These are phyloP conservation scores for Gymnorhina tibicen DNA, from an alignment of 2,113 vertebrate species.

Conservation along the genomic window DNA sequence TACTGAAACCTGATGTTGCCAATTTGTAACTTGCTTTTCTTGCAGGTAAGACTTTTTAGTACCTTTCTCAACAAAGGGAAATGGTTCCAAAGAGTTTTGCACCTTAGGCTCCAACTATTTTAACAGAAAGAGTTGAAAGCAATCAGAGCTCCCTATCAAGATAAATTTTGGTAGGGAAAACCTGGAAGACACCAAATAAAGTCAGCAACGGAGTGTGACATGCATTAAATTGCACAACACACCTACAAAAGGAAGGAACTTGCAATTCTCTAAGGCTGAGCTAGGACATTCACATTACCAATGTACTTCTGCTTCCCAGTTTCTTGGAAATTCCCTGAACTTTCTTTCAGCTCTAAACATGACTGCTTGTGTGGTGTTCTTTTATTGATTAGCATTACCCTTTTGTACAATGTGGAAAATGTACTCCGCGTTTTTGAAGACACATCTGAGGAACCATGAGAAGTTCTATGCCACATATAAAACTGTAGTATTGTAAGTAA, in stretches of 20 bases:
- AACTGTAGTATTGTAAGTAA: not conserved
- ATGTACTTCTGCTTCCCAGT: not conserved
- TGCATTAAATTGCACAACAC: not conserved
- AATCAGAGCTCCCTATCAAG: not conserved
- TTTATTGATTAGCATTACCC: not conserved
- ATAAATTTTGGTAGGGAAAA: not conserved
- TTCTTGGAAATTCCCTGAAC: not conserved
- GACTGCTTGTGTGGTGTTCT: not conserved
- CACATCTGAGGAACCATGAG: not conserved
- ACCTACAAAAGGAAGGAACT: not conserved
- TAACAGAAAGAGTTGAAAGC: not conserved
- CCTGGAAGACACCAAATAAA: not conserved
- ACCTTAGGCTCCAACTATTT: not conserved
- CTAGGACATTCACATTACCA: not conserved
- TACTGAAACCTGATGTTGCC: constrained; percentile 10
- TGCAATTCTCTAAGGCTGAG: not conserved
- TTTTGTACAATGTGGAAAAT: not conserved
- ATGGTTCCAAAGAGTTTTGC: not conserved
- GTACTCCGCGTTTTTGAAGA: not conserved
- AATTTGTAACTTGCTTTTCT: constrained; percentile 14
- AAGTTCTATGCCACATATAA: not conserved
- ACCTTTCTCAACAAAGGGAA: not conserved
- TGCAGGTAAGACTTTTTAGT: not conserved
- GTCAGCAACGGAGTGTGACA: not conserved
- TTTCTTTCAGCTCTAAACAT: not conserved